phyloP scores from a whole-genome alignment of 1,140 invertebrate genomes.

The Asbolus verrucosus region DNA sequence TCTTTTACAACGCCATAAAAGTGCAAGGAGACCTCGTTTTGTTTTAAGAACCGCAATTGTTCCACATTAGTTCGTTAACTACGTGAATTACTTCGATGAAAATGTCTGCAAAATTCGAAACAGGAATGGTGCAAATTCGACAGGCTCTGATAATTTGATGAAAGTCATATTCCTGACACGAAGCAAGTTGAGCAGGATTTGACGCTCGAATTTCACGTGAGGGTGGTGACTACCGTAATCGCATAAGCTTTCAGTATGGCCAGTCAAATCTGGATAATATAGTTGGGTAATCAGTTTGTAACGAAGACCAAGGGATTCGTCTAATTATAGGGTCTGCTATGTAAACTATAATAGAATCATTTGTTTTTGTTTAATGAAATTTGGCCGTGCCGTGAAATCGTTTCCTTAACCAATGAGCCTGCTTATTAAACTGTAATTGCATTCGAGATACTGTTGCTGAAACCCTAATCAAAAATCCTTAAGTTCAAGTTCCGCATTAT shows the following conservation, averaged over 20 bases:
- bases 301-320: slow-evolving; percentile 9
- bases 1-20: slow-evolving; percentile 29
- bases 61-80: not conserved
- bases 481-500: slow-evolving; percentile 11
- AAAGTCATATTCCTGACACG: slow-evolving; percentile 14
- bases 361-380: slow-evolving; percentile 33
- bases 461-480: slow-evolving; percentile 16
- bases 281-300: slow-evolving; percentile 44
- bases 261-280: slow-evolving; percentile 40
- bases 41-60: slow-evolving; percentile 32
- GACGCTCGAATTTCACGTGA: slow-evolving; percentile 7
- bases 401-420: slow-evolving; percentile 11
- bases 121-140: too few relatives aligned
- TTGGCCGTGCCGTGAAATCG: not conserved
- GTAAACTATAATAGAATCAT: slow-evolving; percentile 33
- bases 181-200: slow-evolving; percentile 18
- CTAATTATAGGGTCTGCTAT: slow-evolving; percentile 26
- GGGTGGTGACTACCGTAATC: slow-evolving; percentile 36
- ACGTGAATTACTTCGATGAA: not conserved
- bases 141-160: too few relatives aligned
- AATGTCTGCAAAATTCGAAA: too few relatives aligned
- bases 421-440: slow-evolving; percentile 28
- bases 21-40: slow-evolving; percentile 20
- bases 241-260: slow-evolving; percentile 27
- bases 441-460: not conserved